Percentiles rank a stretch among this genome's conserved stretches.
phyloP scores from a whole-genome alignment of 2,113 vertebrate species.

The Girardinichthys multiradiatus region DNA sequence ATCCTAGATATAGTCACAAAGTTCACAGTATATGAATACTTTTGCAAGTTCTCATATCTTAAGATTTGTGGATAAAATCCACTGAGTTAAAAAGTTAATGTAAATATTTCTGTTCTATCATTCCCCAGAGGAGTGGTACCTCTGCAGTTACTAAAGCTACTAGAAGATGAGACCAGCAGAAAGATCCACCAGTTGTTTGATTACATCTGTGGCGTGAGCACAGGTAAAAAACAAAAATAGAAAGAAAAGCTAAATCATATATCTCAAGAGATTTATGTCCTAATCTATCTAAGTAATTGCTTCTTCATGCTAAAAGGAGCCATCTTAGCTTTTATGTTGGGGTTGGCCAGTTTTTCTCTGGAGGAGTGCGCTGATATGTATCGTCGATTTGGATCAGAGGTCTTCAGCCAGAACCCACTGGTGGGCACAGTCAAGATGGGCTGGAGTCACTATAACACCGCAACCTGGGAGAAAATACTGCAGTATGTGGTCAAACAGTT shows the following conservation, averaged over 20 bases:
- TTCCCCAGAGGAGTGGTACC: conserved; percentile 76
- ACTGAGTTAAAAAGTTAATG: background rate
- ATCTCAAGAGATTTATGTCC: too few relatives aligned
- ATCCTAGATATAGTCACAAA: too few relatives aligned
- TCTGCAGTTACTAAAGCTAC: conserved; percentile 74
- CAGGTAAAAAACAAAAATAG: conserved; percentile 62
- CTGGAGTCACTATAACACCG: conserved; percentile 79
- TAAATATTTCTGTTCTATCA: background rate
- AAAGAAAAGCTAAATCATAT: background rate
- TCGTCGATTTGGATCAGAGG: conserved; percentile 76
- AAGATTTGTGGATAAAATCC: background rate
- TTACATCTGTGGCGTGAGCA: conserved; percentile 82
- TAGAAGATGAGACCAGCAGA: conserved; percentile 77
- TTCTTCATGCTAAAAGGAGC: conserved; percentile 61
- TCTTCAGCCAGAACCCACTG: conserved; percentile 79
- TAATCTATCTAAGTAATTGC: background rate
- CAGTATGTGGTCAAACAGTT: conserved; percentile 45
- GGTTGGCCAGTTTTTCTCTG: conserved; percentile 73
- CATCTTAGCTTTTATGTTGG: conserved; percentile 79
- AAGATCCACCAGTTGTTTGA: conserved; percentile 80
- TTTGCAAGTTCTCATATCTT: background rate
- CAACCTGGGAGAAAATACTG: conserved; percentile 79
- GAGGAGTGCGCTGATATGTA: conserved; percentile 81
- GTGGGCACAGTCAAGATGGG: conserved; percentile 81
- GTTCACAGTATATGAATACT: too few relatives aligned